A percentile compares a stretch with the other conserved stretches of the same genome.
Conservation (phyloP, 2,888 invertebrate species). For the Falcaria lacertinaria region DNA sequence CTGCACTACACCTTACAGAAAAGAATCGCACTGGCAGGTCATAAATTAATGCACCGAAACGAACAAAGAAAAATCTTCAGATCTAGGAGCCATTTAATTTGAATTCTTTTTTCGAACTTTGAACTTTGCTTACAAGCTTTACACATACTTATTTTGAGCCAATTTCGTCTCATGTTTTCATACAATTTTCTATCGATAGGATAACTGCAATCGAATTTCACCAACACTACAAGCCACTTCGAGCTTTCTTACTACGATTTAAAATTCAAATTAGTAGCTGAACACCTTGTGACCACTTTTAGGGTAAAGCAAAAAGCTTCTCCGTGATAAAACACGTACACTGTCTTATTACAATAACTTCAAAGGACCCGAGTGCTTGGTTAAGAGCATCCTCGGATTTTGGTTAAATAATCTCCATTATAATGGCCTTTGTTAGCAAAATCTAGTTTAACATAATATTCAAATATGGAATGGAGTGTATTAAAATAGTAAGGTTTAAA, state of each 20-base stretch:
- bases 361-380: not conserved
- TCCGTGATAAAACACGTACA: slow-evolving; percentile 3
- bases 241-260: not conserved
- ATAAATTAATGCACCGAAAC: no score
- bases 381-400: not conserved
- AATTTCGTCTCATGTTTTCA: no score
- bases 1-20: no score
- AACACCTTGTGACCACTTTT: not conserved
- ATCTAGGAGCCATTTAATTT: no score
- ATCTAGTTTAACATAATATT: no score
- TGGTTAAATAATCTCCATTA: not conserved
- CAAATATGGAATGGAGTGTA: no score
- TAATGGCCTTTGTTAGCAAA: not conserved
- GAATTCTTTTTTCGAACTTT: no score
- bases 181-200: not conserved
- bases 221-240: not conserved
- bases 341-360: slow-evolving; percentile 1
- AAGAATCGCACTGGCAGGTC: no score
- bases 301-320: not conserved
- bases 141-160: no score
- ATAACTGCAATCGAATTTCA: not conserved
- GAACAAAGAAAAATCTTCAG: no score
- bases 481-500: no score
- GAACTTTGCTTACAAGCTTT: no score
- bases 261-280: not conserved